Evolutionary conservation across 1,140 invertebrate genomes (phyloP).

Genomic region (Pachypsylla venusta): DNA sequence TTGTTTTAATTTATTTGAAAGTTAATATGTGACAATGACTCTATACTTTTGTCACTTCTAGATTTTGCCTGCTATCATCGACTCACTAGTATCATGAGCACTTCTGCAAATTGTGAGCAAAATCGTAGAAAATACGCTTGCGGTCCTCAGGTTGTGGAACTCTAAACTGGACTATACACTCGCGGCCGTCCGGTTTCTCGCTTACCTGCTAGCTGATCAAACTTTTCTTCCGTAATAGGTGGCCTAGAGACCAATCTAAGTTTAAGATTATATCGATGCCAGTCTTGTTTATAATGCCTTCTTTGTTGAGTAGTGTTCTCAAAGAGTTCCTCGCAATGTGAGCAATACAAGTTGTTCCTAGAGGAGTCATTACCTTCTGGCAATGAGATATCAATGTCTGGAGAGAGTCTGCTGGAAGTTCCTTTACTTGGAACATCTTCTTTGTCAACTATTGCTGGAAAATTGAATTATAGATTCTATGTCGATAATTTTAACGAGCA

Average conservation of each 20-base stretch:
- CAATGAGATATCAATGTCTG: neutral
- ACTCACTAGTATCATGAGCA: too few relatives aligned
- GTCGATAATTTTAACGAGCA: neutral
- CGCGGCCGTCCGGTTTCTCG: too few relatives aligned
- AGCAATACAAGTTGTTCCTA: neutral
- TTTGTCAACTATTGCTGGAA: neutral
- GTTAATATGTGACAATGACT: too few relatives aligned
- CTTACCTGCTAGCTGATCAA: slow-evolving; percentile 38
- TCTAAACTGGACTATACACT: too few relatives aligned
- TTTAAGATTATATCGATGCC: slow-evolving; percentile 94
- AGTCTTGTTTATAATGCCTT: slow-evolving; percentile 79
- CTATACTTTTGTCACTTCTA: too few relatives aligned
- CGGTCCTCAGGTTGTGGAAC: too few relatives aligned
- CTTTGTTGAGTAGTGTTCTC: slow-evolving; percentile 26
- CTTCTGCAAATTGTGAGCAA: too few relatives aligned
- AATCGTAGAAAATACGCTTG: too few relatives aligned
- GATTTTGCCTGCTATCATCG: too few relatives aligned
- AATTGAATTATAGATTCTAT: neutral
- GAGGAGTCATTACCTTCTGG: neutral
- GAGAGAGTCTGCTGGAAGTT: neutral
- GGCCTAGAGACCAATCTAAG: slow-evolving; percentile 74
- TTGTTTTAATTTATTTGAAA: too few relatives aligned
- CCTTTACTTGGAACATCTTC: slow-evolving; percentile 1
- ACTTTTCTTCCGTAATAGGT: slow-evolving; percentile 67
- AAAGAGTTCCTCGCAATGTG: slow-evolving; percentile 5